Percentiles rank a stretch among this genome's conserved stretches.
Evolutionary conservation across 2,797 vertebrate species (phyloP).

Genomic region (Xenops minutus): DNA sequence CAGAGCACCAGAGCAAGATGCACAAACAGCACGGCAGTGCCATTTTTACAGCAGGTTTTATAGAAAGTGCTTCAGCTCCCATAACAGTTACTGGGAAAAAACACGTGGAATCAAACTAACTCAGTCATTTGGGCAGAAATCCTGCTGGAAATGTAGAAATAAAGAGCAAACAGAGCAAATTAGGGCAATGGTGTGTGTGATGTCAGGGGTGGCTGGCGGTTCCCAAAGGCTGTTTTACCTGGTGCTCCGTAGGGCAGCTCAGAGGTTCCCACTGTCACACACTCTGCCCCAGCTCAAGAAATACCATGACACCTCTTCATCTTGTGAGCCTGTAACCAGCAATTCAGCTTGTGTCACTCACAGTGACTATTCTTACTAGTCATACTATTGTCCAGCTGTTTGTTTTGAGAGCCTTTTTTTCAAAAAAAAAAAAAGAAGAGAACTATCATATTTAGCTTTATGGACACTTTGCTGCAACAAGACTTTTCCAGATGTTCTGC

Average conservation of each 20-base stretch:
- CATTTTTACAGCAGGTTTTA: background rate
- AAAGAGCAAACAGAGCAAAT: background rate
- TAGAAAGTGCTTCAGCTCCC: background rate
- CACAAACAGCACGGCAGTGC: background rate
- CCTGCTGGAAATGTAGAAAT: background rate
- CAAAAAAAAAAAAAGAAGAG: background rate
- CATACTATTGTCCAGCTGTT: background rate
- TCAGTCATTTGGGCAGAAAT: background rate
- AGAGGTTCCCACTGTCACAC: background rate
- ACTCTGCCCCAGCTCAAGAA: background rate
- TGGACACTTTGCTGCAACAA: background rate
- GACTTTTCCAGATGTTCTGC: conserved; percentile 15
- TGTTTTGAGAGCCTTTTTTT: background rate
- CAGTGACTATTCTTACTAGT: background rate
- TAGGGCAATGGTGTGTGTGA: background rate
- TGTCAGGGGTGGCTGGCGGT: background rate
- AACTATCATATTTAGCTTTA: background rate
- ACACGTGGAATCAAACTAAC: background rate
- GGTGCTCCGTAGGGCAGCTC: background rate
- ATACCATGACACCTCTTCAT: background rate
- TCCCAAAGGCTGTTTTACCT: background rate
- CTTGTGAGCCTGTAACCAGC: background rate
- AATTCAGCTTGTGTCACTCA: background rate
- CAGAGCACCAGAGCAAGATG: background rate
- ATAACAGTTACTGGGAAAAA: background rate